Conservation (phyloP, 1,140 invertebrate genomes). For the Leptinotarsa texana region DNA sequence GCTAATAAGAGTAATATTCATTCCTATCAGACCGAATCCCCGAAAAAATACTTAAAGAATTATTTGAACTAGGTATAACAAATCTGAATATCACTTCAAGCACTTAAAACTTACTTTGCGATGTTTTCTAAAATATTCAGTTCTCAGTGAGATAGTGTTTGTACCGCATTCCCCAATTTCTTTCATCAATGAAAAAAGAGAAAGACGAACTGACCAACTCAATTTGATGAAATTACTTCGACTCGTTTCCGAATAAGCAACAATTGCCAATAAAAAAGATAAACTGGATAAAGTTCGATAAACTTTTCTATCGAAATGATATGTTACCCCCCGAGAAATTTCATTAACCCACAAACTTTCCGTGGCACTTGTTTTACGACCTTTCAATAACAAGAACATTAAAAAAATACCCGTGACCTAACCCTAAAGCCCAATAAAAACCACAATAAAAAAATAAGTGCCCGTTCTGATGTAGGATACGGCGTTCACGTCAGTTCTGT, state of each 20-base stretch:
- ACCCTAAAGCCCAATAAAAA: slow-evolving; percentile 16
- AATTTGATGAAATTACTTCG: no score
- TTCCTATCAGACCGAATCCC: no score
- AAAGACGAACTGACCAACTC: no score
- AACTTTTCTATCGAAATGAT: slow-evolving; percentile 16
- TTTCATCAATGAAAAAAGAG: no score
- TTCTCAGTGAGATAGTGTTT: no score
- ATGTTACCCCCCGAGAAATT: slow-evolving; percentile 9
- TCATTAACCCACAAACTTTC: slow-evolving; percentile 25
- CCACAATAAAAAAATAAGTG: slow-evolving; percentile 13
- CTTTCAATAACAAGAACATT: slow-evolving; percentile 21
- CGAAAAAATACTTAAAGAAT: no score
- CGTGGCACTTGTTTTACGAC: slow-evolving; percentile 22
- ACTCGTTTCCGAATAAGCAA: neutral
- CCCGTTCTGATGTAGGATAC: neutral
- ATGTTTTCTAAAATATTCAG: no score
- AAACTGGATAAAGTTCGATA: neutral
- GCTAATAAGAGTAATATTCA: no score
- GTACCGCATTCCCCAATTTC: no score
- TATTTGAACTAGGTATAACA: no score
- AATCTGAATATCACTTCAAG: no score
- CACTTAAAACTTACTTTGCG: no score
- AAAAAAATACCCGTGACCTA: slow-evolving; percentile 18
- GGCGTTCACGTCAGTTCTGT: slow-evolving; percentile 5
- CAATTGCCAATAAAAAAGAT: slow-evolving; percentile 6